phyloP scores from a whole-genome alignment of 2,797 vertebrate species.

The Arctocebus calabarensis region DNA sequence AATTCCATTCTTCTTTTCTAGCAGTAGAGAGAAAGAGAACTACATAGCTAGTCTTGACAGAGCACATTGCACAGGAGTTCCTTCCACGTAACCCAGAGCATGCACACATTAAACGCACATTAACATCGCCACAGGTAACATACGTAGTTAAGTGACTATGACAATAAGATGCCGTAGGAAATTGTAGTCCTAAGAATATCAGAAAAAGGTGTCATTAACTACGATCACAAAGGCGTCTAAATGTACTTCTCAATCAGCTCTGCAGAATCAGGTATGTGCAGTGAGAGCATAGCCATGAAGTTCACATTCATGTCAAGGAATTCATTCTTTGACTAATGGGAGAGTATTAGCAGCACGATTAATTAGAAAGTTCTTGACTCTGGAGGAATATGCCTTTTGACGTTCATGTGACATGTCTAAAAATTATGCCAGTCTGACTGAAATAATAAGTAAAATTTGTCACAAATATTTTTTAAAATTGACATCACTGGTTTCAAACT shows the following conservation, averaged over 20 bases:
- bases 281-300: not conserved
- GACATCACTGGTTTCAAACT: not conserved
- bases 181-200: not conserved
- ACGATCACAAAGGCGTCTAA: not conserved
- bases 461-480: not conserved
- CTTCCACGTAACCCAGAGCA: not conserved
- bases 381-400: not conserved
- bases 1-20: not conserved
- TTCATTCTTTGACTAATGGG: not conserved
- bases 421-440: not conserved
- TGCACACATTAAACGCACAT: not conserved
- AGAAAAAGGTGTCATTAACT: not conserved
- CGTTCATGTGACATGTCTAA: not conserved
- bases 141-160: not conserved
- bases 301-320: not conserved
- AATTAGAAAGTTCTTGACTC: not conserved
- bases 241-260: not conserved
- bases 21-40: not conserved
- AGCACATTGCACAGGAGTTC: not conserved
- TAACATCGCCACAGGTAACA: not conserved
- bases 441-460: constrained; percentile 4
- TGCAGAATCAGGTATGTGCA: not conserved
- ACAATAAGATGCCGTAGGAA: not conserved
- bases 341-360: not conserved
- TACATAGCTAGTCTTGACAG: not conserved